Evolutionary conservation across 2,797 vertebrate species (phyloP).

Genomic region (Aythya fuligula): DNA sequence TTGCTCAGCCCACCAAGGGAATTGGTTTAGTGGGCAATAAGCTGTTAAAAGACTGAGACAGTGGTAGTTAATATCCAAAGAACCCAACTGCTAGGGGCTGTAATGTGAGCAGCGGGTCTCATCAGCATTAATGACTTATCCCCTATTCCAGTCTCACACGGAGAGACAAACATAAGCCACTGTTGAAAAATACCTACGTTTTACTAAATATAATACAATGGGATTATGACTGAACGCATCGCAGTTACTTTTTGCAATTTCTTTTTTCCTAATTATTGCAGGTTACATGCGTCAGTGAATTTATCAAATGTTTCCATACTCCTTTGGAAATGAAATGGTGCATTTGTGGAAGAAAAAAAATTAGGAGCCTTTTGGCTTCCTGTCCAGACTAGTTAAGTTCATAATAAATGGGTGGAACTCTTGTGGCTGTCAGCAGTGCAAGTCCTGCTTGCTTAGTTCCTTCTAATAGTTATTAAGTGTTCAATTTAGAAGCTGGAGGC

Average conservation of each 20-base stretch:
- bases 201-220: not conserved
- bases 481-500: conserved; percentile 58
- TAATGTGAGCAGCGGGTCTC: conserved; percentile 25
- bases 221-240: not conserved
- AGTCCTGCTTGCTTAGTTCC: conserved; percentile 6
- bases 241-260: not conserved
- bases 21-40: conserved; percentile 58
- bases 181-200: not conserved
- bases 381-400: not conserved
- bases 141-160: not conserved
- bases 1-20: conserved; percentile 1
- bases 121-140: conserved; percentile 15
- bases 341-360: not conserved
- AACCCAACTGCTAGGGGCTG: conserved; percentile 24
- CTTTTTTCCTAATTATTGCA: not conserved
- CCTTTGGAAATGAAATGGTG: not conserved
- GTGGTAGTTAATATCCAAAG: conserved; percentile 25
- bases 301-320: not conserved
- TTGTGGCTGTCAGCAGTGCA: not conserved
- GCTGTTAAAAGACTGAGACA: conserved; percentile 35
- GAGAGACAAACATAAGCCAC: not conserved
- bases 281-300: not conserved
- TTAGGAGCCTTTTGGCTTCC: conserved; percentile 9
- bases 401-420: not conserved
- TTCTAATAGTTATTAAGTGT: conserved; percentile 48